Base-by-base conservation (phyloP, 1,140 invertebrate species). In the Cherax destructor region DNA sequence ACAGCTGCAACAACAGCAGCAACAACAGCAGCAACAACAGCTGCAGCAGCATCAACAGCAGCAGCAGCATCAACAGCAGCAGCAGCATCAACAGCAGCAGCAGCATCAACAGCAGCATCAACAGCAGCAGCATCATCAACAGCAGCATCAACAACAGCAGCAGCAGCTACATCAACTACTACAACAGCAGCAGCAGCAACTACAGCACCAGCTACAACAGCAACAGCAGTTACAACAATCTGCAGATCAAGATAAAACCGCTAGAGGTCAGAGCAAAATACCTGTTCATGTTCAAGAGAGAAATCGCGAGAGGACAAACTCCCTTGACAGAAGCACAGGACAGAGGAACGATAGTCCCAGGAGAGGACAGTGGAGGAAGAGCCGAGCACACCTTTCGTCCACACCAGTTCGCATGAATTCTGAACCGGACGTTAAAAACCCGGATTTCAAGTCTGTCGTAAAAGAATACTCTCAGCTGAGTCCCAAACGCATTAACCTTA, bases 401-500 rank as follows among this genome's bases (percentile, higher is more conserved):
- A 52, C 89, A 21, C 89, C 89, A 47, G 47, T 79, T 16, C 72
- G 89, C n/a, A 91, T 80, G 59, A 65, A 65, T 59, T 79, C 89
- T 1, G 89, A 91, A 59, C 83, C 83, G 13, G 89, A 91, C 21
- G 50, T 80, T 9, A 91, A 91, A 41, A 79, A 56, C 3, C 13
- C 56, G 59, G 89, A 91, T 41, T 91, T 91, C 61, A 91, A 79
- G 76, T 69, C 83, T 18, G 83, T 86, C 30, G 77, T 91, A 41
- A 84, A 85, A 47, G 83, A 91, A 65, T 91, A 91, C 83, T 85
- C 89, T 18, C 89, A 91, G 47, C 83, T 85, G 30, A 91, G 89
- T 30, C 89, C 89, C 56, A 84, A 85, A 41, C 72, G 89, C 6
- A 61, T 91, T 4, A 91, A 91, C 81, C 74, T 91, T 16, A 81